A percentile compares a stretch with the other conserved stretches of the same genome.
These are phyloP conservation scores for Cephonodes hylas DNA, from an alignment of 2,888 invertebrate genomes.

Conservation along the genomic window DNA sequence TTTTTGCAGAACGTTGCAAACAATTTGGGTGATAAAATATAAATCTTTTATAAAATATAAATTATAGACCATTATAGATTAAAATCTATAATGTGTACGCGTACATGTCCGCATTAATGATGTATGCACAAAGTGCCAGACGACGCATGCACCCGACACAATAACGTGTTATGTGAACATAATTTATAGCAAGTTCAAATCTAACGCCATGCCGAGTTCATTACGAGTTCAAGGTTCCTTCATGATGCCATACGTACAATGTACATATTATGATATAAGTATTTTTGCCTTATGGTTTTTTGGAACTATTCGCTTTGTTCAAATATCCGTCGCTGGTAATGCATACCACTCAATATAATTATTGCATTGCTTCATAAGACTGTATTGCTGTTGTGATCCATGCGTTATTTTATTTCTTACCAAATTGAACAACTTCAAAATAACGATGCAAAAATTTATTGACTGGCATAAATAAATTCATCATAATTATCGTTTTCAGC, in stretches of 20 bases:
- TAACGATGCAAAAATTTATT: no score
- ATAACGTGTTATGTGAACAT: constrained; percentile 34
- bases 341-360: no score
- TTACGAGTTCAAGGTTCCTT: constrained; percentile 57
- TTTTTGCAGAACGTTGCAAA: no score
- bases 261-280: background rate
- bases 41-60: no score
- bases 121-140: background rate
- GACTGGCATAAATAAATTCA: no score
- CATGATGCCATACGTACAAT: constrained; percentile 11
- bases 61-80: background rate
- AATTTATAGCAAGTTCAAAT: constrained; percentile 49
- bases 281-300: background rate
- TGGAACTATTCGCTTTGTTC: background rate
- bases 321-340: background rate
- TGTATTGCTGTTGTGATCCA: no score
- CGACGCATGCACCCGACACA: constrained; percentile 4
- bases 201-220: constrained; percentile 39
- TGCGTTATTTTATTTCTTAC: no score
- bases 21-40: no score
- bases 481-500: no score
- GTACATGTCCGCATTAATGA: background rate
- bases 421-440: no score
- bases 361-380: no score
- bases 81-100: background rate